Conservation (phyloP, 2,113 vertebrate genomes). For the Diphyllodes magnificus region DNA sequence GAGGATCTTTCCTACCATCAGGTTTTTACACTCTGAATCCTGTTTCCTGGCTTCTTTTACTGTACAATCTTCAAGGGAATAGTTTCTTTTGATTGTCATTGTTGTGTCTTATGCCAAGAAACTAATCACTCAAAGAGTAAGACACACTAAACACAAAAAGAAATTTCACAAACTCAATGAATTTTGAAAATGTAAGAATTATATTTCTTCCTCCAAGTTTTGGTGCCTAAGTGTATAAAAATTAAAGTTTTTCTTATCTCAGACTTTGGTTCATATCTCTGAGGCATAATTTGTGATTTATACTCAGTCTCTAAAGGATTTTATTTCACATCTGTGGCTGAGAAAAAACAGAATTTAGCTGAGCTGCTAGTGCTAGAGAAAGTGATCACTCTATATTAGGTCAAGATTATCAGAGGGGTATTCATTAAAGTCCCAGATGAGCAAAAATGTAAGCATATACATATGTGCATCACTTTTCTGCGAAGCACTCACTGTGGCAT, state of each 20-base stretch:
- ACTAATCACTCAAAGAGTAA: background rate
- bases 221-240: background rate
- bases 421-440: background rate
- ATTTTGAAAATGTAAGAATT: background rate
- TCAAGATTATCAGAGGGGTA: background rate
- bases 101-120: background rate
- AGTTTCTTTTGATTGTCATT: background rate
- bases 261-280: background rate
- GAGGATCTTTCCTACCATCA: background rate
- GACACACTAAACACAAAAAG: background rate
- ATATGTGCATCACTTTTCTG: background rate
- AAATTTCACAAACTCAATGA: background rate
- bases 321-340: background rate
- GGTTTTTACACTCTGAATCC: background rate
- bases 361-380: background rate
- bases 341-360: background rate
- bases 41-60: conserved; percentile 19
- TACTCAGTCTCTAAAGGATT: background rate
- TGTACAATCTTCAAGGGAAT: background rate
- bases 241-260: background rate
- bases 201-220: background rate
- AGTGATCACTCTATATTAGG: background rate
- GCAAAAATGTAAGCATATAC: background rate
- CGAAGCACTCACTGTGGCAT: background rate
- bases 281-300: conserved; percentile 17